phyloP scores from a whole-genome alignment of 1,140 invertebrate genomes.

The Marisa cornuarietis region DNA sequence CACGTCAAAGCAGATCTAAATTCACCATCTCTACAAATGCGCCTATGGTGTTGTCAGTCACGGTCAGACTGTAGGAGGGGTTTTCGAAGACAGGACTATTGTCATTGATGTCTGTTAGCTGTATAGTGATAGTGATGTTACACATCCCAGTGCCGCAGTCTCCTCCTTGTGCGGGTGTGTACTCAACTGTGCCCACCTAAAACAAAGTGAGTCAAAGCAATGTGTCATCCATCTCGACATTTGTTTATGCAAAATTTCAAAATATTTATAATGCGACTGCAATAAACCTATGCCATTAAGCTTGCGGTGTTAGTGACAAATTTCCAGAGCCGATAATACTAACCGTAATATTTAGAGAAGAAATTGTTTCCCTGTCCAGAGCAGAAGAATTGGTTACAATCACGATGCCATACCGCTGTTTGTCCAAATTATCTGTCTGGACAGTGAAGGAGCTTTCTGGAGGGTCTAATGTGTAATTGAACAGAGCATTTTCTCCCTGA shows the following conservation, averaged over 20 bases:
- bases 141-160: not conserved
- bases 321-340: not conserved
- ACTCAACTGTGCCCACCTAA: not conserved
- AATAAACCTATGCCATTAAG: not conserved
- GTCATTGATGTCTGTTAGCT: constrained; percentile 8
- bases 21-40: not conserved
- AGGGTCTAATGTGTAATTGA: constrained; percentile 6
- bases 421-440: not conserved
- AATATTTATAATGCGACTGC: too few species aligned
- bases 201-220: not conserved
- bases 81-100: not conserved
- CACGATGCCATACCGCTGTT: not conserved
- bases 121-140: not conserved
- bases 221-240: too few species aligned
- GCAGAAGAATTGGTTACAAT: not conserved
- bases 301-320: not conserved
- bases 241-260: too few species aligned
- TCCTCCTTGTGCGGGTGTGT: not conserved
- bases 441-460: not conserved
- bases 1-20: not conserved
- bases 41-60: not conserved
- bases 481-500: not conserved
- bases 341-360: not conserved
- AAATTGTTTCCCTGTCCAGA: not conserved
- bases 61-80: not conserved